Conservation (phyloP, 2,797 vertebrate species). For the Crax fasciolata region DNA sequence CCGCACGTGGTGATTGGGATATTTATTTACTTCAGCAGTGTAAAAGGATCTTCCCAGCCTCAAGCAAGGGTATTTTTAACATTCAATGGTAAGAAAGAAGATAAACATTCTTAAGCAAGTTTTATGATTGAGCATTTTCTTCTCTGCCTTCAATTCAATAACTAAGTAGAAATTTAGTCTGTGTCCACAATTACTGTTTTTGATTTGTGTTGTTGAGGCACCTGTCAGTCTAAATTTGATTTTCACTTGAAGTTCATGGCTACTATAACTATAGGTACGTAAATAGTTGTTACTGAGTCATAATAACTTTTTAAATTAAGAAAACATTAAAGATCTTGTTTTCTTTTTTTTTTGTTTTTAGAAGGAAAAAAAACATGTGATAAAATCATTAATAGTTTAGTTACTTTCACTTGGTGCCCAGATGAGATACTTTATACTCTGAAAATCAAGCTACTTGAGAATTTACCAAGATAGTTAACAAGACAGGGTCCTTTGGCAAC, state of each 20-base stretch:
- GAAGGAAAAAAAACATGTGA: background rate
- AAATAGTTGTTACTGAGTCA: no score
- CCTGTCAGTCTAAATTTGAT: background rate
- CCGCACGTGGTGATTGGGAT: constrained; percentile 78
- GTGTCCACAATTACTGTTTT: background rate
- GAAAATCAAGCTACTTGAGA: background rate
- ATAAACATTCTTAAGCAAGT: constrained; percentile 67
- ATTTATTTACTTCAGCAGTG: constrained; percentile 78
- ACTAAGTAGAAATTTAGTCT: background rate
- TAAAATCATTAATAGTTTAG: background rate
- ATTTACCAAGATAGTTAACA: background rate
- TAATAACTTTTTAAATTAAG: no score
- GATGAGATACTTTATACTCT: background rate
- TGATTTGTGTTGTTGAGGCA: background rate
- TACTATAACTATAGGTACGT: background rate
- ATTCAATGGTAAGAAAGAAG: constrained; percentile 85
- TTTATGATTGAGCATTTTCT: constrained; percentile 50
- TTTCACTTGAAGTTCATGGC: background rate
- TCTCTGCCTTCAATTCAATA: background rate
- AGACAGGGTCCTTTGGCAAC: background rate
- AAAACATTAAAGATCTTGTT: background rate
- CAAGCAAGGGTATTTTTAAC: constrained; percentile 86
- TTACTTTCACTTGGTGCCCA: background rate
- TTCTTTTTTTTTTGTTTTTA: background rate
- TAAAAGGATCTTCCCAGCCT: constrained; percentile 82